These are phyloP conservation scores for Pterobdella sp. DNA, from an alignment of 2,888 invertebrate genomes.

Conservation along the genomic window DNA sequence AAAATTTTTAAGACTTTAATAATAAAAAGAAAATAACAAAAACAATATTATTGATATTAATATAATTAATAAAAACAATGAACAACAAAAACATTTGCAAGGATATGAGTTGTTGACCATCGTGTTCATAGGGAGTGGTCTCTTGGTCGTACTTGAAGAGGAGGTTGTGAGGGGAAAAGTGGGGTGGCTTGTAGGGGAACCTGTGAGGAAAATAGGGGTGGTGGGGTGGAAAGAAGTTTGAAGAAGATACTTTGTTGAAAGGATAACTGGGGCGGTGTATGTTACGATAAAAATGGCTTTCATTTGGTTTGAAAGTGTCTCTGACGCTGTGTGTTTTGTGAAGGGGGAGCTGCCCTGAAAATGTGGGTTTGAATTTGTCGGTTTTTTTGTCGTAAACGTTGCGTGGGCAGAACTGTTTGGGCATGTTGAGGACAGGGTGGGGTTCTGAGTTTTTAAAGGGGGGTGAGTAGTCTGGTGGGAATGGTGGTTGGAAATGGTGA, in stretches of 20 bases:
- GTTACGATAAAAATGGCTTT: neutral
- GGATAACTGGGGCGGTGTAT: neutral
- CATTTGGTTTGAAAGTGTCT: neutral
- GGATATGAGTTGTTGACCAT: conserved; percentile 23
- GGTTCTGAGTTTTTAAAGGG: too few species aligned
- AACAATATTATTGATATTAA: conserved; percentile 12
- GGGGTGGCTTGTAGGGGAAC: neutral
- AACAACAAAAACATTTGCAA: neutral
- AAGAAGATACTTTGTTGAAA: neutral
- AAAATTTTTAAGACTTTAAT: too few species aligned
- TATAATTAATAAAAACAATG: neutral
- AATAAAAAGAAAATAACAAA: too few species aligned
- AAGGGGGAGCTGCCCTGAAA: neutral
- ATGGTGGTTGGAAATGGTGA: neutral
- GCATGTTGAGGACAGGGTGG: neutral
- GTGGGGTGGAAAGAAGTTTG: neutral
- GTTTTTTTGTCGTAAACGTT: neutral
- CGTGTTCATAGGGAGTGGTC: neutral
- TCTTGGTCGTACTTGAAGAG: conserved; percentile 13
- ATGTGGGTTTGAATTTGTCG: neutral
- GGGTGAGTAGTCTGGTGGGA: neutral
- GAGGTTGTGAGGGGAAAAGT: neutral
- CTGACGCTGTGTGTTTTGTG: conserved; percentile 9
- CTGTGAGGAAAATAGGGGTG: conserved; percentile 3
- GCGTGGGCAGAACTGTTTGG: neutral